Conservation (phyloP, 2,888 invertebrate genomes). For the Elmis aenea region DNA sequence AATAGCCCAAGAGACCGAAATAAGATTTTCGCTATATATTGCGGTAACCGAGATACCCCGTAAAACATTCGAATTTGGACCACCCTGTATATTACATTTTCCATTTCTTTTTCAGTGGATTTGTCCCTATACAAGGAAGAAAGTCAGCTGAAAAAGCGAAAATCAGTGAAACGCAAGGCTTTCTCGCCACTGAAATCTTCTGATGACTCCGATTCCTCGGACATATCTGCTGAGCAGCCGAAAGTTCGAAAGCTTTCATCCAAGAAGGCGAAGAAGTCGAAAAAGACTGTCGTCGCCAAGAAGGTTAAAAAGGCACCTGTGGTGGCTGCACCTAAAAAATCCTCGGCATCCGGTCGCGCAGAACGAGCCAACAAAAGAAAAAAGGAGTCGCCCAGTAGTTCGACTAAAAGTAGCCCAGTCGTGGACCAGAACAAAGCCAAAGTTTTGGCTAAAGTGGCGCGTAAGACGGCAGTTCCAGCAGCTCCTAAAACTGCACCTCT, state of each 20-base stretch:
- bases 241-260: constrained; percentile 34
- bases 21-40: too few species aligned
- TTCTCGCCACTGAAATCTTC: constrained; percentile 20
- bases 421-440: constrained; percentile 46
- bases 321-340: constrained; percentile 18
- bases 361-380: constrained; percentile 35
- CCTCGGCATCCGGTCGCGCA: constrained; percentile 27
- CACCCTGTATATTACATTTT: too few species aligned
- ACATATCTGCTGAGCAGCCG: constrained; percentile 32
- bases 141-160: constrained; percentile 61
- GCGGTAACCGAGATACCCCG: too few species aligned
- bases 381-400: constrained; percentile 16
- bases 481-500: constrained; percentile 10
- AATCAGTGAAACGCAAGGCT: constrained; percentile 40
- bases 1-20: too few species aligned
- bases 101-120: constrained; percentile 68
- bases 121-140: constrained; percentile 79
- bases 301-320: constrained; percentile 9
- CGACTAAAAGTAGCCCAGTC: constrained; percentile 34
- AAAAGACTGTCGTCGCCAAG: constrained; percentile 15
- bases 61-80: too few species aligned
- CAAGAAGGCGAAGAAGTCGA: constrained; percentile 15
- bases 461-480: constrained; percentile 30
- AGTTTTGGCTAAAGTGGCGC: constrained; percentile 43
- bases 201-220: constrained; percentile 14